Evolutionary conservation across 2,113 vertebrate genomes (phyloP).

Genomic region (Ageneiosus marmoratus): DNA sequence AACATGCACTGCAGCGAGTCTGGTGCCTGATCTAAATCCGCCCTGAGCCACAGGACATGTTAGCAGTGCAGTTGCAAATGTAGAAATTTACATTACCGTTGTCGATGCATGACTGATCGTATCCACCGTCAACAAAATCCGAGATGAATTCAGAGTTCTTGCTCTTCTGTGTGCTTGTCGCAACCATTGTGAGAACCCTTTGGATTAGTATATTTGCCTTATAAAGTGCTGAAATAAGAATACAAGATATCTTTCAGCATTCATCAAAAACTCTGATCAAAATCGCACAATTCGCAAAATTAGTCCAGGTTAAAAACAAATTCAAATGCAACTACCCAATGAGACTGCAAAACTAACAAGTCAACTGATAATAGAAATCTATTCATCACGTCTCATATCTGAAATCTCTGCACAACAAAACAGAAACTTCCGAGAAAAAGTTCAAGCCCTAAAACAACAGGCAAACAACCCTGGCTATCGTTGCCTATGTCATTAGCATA

Average conservation of each 20-base stretch:
- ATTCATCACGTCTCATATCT: neutral
- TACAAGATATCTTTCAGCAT: too few species aligned
- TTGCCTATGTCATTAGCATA: neutral
- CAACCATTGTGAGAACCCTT: constrained; percentile 64
- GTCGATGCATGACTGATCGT: constrained; percentile 66
- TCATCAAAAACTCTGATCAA: too few species aligned
- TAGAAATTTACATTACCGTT: constrained; percentile 66
- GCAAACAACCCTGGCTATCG: neutral
- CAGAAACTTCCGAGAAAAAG: neutral
- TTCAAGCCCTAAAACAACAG: neutral
- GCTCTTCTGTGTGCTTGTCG: constrained; percentile 70
- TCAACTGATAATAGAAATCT: neutral
- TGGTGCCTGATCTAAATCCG: neutral
- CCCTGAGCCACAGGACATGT: neutral
- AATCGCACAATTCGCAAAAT: neutral
- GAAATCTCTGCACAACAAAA: neutral
- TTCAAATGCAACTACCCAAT: neutral
- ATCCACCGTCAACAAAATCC: constrained; percentile 63
- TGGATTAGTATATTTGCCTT: neutral
- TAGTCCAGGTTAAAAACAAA: neutral
- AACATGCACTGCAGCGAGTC: constrained; percentile 55
- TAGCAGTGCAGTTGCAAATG: neutral
- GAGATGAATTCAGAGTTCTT: constrained; percentile 67
- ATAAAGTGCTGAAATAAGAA: constrained; percentile 42
- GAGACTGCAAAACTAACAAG: neutral